These are phyloP conservation scores for Onthophagus sagittarius DNA, from an alignment of 2,888 invertebrate species.

Conservation along the genomic window DNA sequence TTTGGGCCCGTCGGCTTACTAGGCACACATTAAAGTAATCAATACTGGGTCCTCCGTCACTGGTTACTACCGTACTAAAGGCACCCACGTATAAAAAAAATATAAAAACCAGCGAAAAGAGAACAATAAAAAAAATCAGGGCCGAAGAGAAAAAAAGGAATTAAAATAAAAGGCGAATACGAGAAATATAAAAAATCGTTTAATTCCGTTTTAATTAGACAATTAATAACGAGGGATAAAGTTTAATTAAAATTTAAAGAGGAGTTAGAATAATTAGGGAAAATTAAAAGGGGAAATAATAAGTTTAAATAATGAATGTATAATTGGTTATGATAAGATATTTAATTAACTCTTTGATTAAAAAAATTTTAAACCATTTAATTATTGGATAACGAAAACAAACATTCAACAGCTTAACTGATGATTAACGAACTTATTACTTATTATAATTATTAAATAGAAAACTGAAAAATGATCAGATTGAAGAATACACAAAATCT, in stretches of 20 bases:
- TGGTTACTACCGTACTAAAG: neutral
- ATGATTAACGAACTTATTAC: too few relatives aligned
- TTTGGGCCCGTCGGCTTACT: slow-evolving; percentile 6
- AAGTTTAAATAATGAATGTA: too few relatives aligned
- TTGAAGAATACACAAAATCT: too few relatives aligned
- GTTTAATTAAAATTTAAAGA: neutral
- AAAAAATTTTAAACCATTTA: neutral
- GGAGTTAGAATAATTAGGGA: neutral
- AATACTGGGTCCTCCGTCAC: slow-evolving; percentile 1
- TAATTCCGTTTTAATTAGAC: neutral
- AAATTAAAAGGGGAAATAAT: neutral
- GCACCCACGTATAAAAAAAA: neutral
- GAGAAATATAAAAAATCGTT: neutral
- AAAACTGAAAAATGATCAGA: too few relatives aligned
- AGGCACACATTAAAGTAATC: slow-evolving; percentile 12
- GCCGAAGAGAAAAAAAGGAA: neutral
- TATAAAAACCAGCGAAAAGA: too few relatives aligned
- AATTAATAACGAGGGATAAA: neutral
- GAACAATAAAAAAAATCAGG: too few relatives aligned
- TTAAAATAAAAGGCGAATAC: neutral
- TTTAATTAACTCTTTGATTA: too few relatives aligned
- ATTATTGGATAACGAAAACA: neutral
- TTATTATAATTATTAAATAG: too few relatives aligned
- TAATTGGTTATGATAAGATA: too few relatives aligned
- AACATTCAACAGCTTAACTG: too few relatives aligned